Conservation (phyloP, 1,140 invertebrate genomes). For the Drosophila oshimai region DNA sequence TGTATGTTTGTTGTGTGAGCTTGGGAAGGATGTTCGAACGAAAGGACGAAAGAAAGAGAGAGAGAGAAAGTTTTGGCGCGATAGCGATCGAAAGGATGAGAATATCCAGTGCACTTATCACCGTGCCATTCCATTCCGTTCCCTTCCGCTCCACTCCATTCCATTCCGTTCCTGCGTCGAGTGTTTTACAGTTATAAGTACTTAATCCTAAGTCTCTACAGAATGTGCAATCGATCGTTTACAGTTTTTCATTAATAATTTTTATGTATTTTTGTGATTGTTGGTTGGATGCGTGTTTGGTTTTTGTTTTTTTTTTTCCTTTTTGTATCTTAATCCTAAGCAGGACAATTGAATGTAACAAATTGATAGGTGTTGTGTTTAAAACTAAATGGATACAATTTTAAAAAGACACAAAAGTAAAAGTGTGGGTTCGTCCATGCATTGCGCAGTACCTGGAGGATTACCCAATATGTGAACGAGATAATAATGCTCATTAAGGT, state of each 20-base stretch:
- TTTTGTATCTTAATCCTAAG: slow-evolving; percentile 15
- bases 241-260: slow-evolving; percentile 12
- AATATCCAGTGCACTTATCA: slow-evolving; percentile 17
- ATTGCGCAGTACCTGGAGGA: background rate
- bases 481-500: slow-evolving; percentile 11
- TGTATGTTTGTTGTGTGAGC: background rate
- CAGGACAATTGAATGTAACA: slow-evolving; percentile 17
- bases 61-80: background rate
- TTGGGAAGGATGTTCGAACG: slow-evolving; percentile 2
- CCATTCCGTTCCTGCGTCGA: too few relatives aligned
- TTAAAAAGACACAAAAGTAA: slow-evolving; percentile 14
- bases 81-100: slow-evolving; percentile 3
- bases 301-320: background rate
- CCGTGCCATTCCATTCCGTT: slow-evolving; percentile 5
- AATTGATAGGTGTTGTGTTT: background rate
- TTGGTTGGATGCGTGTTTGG: slow-evolving; percentile 2
- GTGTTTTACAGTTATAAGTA: slow-evolving; percentile 20
- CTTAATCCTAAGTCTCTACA: slow-evolving; percentile 30
- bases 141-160: background rate
- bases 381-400: slow-evolving; percentile 11
- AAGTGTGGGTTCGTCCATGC: background rate
- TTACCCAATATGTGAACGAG: background rate
- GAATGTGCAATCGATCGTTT: slow-evolving; percentile 26
- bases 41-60: background rate
- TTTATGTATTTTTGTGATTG: slow-evolving; percentile 18